Evolutionary conservation across 2,797 vertebrate genomes (phyloP), one percentile per base, ranked within the genome.

Genomic region (Urocyon cinereoargenteus): DNA sequence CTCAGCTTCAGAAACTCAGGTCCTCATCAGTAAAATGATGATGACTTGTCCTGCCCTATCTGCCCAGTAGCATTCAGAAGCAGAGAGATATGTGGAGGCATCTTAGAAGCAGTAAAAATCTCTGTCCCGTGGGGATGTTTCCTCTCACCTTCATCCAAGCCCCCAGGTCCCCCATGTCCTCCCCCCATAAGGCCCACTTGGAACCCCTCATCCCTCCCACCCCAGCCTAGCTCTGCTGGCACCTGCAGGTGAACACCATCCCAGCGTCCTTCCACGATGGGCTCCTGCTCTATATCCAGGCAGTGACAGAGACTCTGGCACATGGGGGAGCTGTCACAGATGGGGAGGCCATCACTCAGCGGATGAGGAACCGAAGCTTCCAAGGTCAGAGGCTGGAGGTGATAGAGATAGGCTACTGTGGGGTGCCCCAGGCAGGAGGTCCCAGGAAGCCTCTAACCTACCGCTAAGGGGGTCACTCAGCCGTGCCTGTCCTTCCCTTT

Each of bases 361-460:
- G 98, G 97, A 99, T 99, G 99, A 99, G 99, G 99, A 99, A 99
- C 90, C 99, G 99, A 55, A 99, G 99, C 51, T 99, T 99, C 97
- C 98, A 99, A 3, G 99, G 99, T 99, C 55, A 93, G 97, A 9
- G 24, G 28, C 45, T 14, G 40, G 87, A 81, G 66, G 57, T 12
- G 94, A 55, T 36, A 49, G 9, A 2, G 57, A 36, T 16, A 22
- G 59, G 34, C 84, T 34, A 12, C 68, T 68, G n/a, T 34, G 24
- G 86, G 66, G 31, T 9, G 10, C n/a, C 53, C 34, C 12, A 26
- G 16, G 51, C 6, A 62, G 49, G n/a, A 73, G 45, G 16, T 51
- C 18, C 3, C 0, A 6, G 53, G 68, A 83, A 57, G 51, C 53
- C 84, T 68, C 45, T 5, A 31, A 28, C 21, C 22, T 3, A 13